phyloP scores from a whole-genome alignment of 2,113 vertebrate species.

The Furnarius figulus region DNA sequence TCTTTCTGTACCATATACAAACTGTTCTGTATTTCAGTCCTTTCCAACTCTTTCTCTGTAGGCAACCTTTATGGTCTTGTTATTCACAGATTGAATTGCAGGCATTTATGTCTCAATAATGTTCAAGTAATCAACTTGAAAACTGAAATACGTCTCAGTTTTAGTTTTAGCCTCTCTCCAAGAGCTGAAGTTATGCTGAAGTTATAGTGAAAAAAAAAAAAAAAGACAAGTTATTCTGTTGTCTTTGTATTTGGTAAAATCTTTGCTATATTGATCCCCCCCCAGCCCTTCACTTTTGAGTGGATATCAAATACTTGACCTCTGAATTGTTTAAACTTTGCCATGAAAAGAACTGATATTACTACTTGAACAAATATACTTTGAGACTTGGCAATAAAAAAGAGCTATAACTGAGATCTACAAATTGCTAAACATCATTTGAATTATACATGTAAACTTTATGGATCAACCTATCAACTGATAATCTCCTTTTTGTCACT shows the following conservation, averaged over 20 bases:
- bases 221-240: neutral
- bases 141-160: neutral
- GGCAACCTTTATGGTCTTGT: neutral
- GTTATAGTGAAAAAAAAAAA: neutral
- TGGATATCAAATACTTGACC: neutral
- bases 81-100: neutral
- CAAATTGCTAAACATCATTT: slow-evolving; percentile 39
- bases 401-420: neutral
- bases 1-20: neutral
- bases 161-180: neutral
- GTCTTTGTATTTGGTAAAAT: neutral
- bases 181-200: neutral
- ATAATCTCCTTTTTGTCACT: slow-evolving; percentile 57
- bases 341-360: neutral
- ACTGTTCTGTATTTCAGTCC: neutral
- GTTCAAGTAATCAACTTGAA: neutral
- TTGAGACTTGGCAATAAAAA: slow-evolving; percentile 45
- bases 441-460: slow-evolving; percentile 63
- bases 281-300: rapidly evolving
- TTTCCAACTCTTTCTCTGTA: neutral
- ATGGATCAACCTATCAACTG: slow-evolving; percentile 53
- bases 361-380: slow-evolving; percentile 37
- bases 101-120: neutral
- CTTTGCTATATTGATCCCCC: neutral
- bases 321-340: slow-evolving; percentile 31